Evolutionary conservation across 2,888 invertebrate genomes (phyloP), one percentile per base, ranked within the genome.

Genomic region (Endomychus coccineus): DNA sequence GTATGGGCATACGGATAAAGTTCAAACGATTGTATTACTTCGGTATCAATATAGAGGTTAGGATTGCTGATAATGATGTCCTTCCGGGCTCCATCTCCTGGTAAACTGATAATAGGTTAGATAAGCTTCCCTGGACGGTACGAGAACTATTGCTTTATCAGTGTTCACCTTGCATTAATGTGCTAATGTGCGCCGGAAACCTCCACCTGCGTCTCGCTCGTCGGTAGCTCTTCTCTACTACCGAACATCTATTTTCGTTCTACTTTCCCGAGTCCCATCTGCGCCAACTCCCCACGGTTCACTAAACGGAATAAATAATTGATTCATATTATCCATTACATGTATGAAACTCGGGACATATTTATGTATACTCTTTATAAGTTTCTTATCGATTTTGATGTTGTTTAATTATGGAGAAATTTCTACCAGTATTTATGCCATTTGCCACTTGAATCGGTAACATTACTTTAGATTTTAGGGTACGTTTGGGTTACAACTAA

Each of bases 91-190:
- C 47, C 52, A 48, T 49, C 51, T 49, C 49, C 48, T 50, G 51
- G 54, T 52, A 54, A 57, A 58, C 60, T 58, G 58, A 60, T 60
- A 58, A 58, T 58, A 49, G 56, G 44, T 43, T 40, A 48, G 57
- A 58, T 58, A 59, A 58, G 56, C 52, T 45, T 43, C 43, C n/a
- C 21, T n/a, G 21, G n/a, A n/a, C 45, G 49, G 45, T 49, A 39
- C 29, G n/a, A n/a, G 41, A 39, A 44, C 42, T 44, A 51, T 48
- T 44, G 44, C 51, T 53, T 47, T 51, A 53, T 53, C 53, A n/a
- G n/a, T 50, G 41, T 40, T 42, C 42, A 49, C 39, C 44, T 46
- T 50, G 47, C 52, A 53, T 54, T 54, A 56, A 54, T 46, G 54
- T 49, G 52, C 51, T 52, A 52, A 55, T 55, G 51, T 51, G 49